Conservation (phyloP, 1,140 invertebrate species). For the Tetramorium parvispinum region DNA sequence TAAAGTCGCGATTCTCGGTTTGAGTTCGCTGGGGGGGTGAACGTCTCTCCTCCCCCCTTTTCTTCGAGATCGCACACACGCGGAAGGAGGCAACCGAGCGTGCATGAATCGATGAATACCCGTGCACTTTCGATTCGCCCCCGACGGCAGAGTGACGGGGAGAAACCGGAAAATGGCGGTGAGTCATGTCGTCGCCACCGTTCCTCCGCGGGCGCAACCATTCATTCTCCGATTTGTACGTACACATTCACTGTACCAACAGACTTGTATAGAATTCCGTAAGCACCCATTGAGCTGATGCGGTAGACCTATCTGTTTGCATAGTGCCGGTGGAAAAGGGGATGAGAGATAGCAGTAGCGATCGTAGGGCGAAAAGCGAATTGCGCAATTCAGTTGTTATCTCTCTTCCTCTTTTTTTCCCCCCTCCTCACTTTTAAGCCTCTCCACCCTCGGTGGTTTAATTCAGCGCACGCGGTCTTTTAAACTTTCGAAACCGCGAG, state of each 20-base stretch:
- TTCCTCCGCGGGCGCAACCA: constrained; percentile 8
- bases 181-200: constrained; percentile 41
- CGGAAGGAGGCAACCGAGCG: constrained; percentile 22
- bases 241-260: background rate
- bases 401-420: constrained; percentile 44
- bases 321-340: background rate
- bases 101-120: constrained; percentile 51
- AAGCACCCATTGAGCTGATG: constrained; percentile 49
- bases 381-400: constrained; percentile 68
- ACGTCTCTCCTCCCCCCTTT: background rate
- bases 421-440: constrained; percentile 22
- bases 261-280: constrained; percentile 36
- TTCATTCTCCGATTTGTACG: constrained; percentile 26
- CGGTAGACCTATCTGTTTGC: constrained; percentile 54
- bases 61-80: constrained; percentile 10
- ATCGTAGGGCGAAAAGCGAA: constrained; percentile 45
- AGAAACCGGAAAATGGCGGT: constrained; percentile 54
- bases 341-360: background rate
- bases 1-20: constrained; percentile 26
- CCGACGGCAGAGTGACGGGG: background rate
- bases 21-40: background rate
- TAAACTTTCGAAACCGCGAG: constrained; percentile 69
- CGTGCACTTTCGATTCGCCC: constrained; percentile 36
- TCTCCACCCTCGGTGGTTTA: constrained; percentile 64
- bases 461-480: constrained; percentile 65